Evolutionary conservation across 1,140 invertebrate genomes (phyloP).

Genomic region (Steinernema feltiae): DNA sequence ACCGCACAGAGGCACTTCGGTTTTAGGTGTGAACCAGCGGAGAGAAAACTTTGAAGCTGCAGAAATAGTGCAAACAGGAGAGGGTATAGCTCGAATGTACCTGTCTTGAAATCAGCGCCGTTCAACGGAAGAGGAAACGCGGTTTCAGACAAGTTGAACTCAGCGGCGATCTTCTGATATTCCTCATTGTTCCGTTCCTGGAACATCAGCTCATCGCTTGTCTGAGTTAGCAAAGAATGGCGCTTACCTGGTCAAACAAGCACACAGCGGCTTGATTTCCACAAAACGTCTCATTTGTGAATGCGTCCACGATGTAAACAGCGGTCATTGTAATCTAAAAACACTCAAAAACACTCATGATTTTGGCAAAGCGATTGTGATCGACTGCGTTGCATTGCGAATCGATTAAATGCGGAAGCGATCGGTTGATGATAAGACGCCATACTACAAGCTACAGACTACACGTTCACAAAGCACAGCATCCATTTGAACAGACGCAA

Average conservation of each 20-base stretch:
- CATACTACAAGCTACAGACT: too few species aligned
- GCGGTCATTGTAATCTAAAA: too few species aligned
- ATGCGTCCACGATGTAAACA: constrained; percentile 63
- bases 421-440: too few species aligned
- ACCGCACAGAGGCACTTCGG: constrained; percentile 65
- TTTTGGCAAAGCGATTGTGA: too few species aligned
- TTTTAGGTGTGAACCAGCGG: constrained; percentile 66
- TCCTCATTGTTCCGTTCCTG: constrained; percentile 58
- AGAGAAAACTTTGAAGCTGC: constrained; percentile 58
- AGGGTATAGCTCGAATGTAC: constrained; percentile 19
- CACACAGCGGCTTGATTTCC: constrained; percentile 65
- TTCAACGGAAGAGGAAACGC: constrained; percentile 61
- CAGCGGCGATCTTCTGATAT: constrained; percentile 63
- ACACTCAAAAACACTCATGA: too few species aligned
- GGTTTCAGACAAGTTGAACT: constrained; percentile 67
- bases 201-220: constrained; percentile 18
- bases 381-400: too few species aligned
- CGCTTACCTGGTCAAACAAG: constrained; percentile 56
- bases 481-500: too few species aligned
- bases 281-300: constrained; percentile 60
- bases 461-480: too few species aligned
- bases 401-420: too few species aligned
- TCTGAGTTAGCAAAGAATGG: constrained; percentile 12
- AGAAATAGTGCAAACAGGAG: constrained; percentile 13
- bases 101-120: constrained; percentile 21